Conservation (phyloP, 2,113 vertebrate species). For the Poeciliopsis retropinna region DNA sequence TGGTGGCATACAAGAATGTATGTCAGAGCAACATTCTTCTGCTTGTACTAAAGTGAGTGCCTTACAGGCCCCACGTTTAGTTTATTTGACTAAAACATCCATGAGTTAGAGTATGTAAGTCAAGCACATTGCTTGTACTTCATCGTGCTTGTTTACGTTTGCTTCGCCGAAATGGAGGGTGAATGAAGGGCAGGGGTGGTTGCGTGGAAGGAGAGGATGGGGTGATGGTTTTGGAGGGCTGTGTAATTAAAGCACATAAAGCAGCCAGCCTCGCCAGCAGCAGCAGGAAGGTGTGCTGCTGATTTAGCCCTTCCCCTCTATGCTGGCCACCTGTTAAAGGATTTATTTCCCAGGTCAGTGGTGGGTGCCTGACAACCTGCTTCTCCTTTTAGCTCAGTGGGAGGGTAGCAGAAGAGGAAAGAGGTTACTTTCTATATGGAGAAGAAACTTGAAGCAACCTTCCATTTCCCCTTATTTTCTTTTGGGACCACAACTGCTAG, state of each 20-base stretch:
- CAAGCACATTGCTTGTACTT: slow-evolving; percentile 5
- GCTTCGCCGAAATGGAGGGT: slow-evolving; percentile 55
- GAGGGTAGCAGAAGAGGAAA: slow-evolving; percentile 20
- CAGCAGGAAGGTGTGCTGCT: slow-evolving; percentile 71
- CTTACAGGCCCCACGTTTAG: slow-evolving; percentile 7
- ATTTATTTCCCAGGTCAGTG: slow-evolving; percentile 73
- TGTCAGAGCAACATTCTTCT: slow-evolving; percentile 11
- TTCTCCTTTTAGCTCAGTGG: slow-evolving; percentile 42
- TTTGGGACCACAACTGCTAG: slow-evolving; percentile 8
- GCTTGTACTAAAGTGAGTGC: slow-evolving; percentile 8
- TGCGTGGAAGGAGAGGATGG: slow-evolving; percentile 33
- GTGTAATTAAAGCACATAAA: slow-evolving; percentile 74
- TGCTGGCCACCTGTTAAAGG: slow-evolving; percentile 74
- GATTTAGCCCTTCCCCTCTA: slow-evolving; percentile 67
- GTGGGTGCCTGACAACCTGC: slow-evolving; percentile 59
- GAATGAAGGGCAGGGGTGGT: slow-evolving; percentile 58
- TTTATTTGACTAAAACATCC: neutral
- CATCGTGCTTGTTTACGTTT: slow-evolving; percentile 30
- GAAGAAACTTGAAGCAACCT: slow-evolving; percentile 19
- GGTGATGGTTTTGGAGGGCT: slow-evolving; percentile 53
- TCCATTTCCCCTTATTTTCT: slow-evolving; percentile 34
- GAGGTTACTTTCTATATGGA: slow-evolving; percentile 14
- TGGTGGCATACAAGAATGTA: slow-evolving; percentile 27
- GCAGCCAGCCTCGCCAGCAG: slow-evolving; percentile 65
- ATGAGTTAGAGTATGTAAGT: slow-evolving; percentile 7